phyloP scores from a whole-genome alignment of 1,140 invertebrate genomes.

The Caenorhabditis latens region DNA sequence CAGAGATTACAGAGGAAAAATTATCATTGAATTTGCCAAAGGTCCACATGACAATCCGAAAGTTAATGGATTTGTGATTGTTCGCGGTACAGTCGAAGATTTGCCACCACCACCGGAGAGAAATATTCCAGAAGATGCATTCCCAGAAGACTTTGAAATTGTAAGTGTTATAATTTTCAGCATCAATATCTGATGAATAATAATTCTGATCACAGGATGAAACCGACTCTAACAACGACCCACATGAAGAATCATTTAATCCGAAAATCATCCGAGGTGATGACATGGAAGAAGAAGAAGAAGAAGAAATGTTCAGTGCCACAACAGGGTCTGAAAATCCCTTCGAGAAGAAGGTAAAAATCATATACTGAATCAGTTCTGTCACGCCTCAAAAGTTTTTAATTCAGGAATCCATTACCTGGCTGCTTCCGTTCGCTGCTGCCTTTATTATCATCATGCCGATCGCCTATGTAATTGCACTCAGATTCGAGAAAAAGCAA shows the following conservation, averaged over 20 bases:
- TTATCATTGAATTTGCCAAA: slow-evolving; percentile 16
- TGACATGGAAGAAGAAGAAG: neutral
- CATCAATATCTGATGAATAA: no score
- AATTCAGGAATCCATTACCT: neutral
- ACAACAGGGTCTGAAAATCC: neutral
- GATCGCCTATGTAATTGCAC: neutral
- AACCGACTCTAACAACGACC: neutral
- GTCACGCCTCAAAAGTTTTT: neutral
- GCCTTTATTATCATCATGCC: slow-evolving; percentile 3
- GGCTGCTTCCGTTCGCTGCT: neutral
- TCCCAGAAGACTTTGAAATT: slow-evolving; percentile 1
- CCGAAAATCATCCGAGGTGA: neutral
- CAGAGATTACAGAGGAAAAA: neutral
- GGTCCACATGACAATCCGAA: slow-evolving; percentile 39
- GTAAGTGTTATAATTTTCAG: neutral
- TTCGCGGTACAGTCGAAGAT: neutral
- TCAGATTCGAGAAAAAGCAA: neutral
- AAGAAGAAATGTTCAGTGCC: slow-evolving; percentile 8
- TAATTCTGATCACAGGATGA: no score
- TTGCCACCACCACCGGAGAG: slow-evolving; percentile 9
- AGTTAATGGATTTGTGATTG: slow-evolving; percentile 26
- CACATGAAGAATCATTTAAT: neutral
- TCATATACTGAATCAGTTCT: neutral
- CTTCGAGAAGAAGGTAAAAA: slow-evolving; percentile 3
- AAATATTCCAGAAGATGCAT: neutral